These are phyloP conservation scores for Callyntrura guangdongensis DNA, from an alignment of 2,888 invertebrate species.

Conservation along the genomic window DNA sequence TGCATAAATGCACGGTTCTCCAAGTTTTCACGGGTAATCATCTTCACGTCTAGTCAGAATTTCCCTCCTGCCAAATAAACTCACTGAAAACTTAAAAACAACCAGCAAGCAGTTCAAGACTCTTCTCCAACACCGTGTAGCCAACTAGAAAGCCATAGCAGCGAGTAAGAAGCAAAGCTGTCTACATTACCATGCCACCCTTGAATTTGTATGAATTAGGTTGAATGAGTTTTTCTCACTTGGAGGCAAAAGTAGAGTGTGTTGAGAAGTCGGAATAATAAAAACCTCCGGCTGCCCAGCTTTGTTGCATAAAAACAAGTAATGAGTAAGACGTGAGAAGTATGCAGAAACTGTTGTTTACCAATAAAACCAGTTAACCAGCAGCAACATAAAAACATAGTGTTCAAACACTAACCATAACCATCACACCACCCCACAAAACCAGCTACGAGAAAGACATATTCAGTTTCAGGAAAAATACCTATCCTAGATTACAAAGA, in stretches of 20 bases:
- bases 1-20: slow-evolving; percentile 66
- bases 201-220: slow-evolving; percentile 66
- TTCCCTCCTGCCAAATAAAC: slow-evolving; percentile 62
- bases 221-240: slow-evolving; percentile 77
- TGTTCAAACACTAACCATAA: neutral
- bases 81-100: slow-evolving; percentile 39
- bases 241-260: slow-evolving; percentile 73
- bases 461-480: neutral
- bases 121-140: neutral
- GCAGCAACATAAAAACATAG: slow-evolving; percentile 25
- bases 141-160: slow-evolving; percentile 33
- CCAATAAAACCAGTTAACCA: slow-evolving; percentile 53
- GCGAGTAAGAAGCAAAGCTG: slow-evolving; percentile 3
- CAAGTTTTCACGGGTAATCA: slow-evolving; percentile 73
- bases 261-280: slow-evolving; percentile 60
- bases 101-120: neutral
- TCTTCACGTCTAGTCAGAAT: slow-evolving; percentile 66
- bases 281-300: slow-evolving; percentile 77
- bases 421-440: neutral
- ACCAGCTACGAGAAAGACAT: neutral
- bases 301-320: slow-evolving; percentile 78
- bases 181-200: slow-evolving; percentile 16
- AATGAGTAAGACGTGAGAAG: slow-evolving; percentile 84
- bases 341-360: slow-evolving; percentile 72
- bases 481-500: neutral